Percentiles rank a stretch among this genome's conserved stretches.
Conservation (phyloP, 2,888 invertebrate species). For the Eupithecia dodoneata region DNA sequence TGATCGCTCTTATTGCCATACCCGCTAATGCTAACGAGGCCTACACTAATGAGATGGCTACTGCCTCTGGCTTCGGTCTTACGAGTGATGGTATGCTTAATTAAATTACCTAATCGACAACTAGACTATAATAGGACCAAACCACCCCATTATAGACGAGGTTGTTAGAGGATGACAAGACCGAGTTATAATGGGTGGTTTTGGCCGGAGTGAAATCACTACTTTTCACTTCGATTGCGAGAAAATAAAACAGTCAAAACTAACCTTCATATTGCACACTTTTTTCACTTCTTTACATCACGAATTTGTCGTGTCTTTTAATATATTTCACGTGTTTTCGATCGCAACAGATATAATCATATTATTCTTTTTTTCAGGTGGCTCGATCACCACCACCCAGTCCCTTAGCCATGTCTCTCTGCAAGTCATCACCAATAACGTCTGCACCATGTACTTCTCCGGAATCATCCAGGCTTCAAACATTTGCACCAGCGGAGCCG, state of each 20-base stretch:
- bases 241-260: no score
- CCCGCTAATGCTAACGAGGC: slow-evolving; percentile 50
- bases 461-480: slow-evolving; percentile 52
- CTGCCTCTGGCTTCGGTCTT: slow-evolving; percentile 65
- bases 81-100: slow-evolving; percentile 35
- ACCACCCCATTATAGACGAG: no score
- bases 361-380: slow-evolving; percentile 40
- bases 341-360: no score
- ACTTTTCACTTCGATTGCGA: no score
- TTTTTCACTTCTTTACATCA: no score
- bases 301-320: no score
- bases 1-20: slow-evolving; percentile 49
- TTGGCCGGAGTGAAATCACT: no score
- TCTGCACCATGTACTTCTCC: slow-evolving; percentile 55
- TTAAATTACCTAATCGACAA: background rate
- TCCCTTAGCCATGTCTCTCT: slow-evolving; percentile 53
- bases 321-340: no score
- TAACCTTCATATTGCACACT: no score
- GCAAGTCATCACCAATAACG: slow-evolving; percentile 56
- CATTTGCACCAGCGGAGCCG: slow-evolving; percentile 57
- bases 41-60: slow-evolving; percentile 52
- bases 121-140: no score
- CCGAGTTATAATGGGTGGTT: no score
- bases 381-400: slow-evolving; percentile 46
- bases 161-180: no score